Evolutionary conservation across 2,113 vertebrate genomes (phyloP), one percentile per base, ranked within the genome.

Genomic region (Dipodomys ordii): DNA sequence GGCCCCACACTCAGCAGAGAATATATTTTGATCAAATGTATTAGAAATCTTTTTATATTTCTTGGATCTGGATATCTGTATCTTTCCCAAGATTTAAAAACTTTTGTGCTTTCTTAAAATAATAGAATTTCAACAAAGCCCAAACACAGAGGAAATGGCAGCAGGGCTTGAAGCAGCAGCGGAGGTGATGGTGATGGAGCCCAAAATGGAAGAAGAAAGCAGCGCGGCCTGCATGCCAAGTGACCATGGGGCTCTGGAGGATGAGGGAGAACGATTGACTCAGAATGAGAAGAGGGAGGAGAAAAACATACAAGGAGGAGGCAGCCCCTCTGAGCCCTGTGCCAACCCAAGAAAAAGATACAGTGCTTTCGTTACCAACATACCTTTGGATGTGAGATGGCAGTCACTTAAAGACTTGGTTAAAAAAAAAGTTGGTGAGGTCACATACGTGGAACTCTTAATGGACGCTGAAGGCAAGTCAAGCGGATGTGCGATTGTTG

Each of bases 321-420:
- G 98, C 62, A 98, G 98, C 46, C 98, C 99, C 84, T 99, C 98
- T 91, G 99, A 99, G 96, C 99, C 99, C 0, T 99, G 99, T 82
- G 97, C 98, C 93, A 99, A 98, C 72, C 98, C 98, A 67, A 98
- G 99, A 96, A 99, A 98, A 74, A 97, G 99, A 98, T 99, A 99
- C 97, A 96, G 99, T 12, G 99, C 99, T 81, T 99, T 99, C 98
- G 99, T 99, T 98, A 99, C 99, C 98, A 99, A 99, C 98, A 99
- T 99, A 94, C 99, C 99, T 0, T 99, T 99, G 83, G 99, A 99
- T 97, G 99, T 99, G 93, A 99, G 18, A 99, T 99, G 99, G 99
- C 99, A 99, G 98, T 98, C 99, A 27, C 99, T 99, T 60, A 60
- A 99, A 98, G 99, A 99, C 97, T 98, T 99, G 93, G 99, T 99